phyloP scores from a whole-genome alignment of 2,888 invertebrate species.

The Epinotia demarniana region DNA sequence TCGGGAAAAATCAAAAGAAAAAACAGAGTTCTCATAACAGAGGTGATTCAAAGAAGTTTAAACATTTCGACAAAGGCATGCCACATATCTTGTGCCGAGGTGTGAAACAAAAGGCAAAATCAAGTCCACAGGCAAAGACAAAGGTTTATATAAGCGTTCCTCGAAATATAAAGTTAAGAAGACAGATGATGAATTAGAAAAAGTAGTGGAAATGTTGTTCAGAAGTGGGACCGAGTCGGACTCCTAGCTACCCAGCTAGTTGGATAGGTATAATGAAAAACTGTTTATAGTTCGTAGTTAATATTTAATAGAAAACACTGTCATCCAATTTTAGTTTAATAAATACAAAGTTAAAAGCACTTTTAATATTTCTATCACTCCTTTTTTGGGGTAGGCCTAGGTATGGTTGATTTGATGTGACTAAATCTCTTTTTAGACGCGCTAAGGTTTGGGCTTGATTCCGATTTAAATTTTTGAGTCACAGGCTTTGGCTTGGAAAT shows the following conservation, averaged over 20 bases:
- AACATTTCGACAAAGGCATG: slow-evolving; percentile 54
- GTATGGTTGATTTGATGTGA: slow-evolving; percentile 78
- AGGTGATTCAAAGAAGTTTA: slow-evolving; percentile 58
- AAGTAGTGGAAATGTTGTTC: slow-evolving; percentile 72
- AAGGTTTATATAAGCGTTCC: slow-evolving; percentile 53
- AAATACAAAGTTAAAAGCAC: slow-evolving; percentile 24
- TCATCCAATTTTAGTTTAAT: slow-evolving; percentile 29
- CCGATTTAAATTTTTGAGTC: slow-evolving; percentile 56
- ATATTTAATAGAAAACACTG: slow-evolving; percentile 32
- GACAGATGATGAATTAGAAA: slow-evolving; percentile 65
- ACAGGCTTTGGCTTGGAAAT: slow-evolving; percentile 67
- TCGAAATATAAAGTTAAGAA: slow-evolving; percentile 62
- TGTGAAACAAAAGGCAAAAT: slow-evolving; percentile 52
- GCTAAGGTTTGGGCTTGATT: slow-evolving; percentile 65
- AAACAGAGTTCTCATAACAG: slow-evolving; percentile 51
- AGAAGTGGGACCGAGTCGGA: slow-evolving; percentile 62
- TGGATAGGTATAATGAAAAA: slow-evolving; percentile 33
- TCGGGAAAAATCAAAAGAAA: slow-evolving; percentile 53
- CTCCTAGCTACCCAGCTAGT: slow-evolving; percentile 48
- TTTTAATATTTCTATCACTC: slow-evolving; percentile 54
- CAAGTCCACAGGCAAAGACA: slow-evolving; percentile 57
- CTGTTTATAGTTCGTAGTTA: slow-evolving; percentile 39
- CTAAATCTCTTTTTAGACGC: slow-evolving; percentile 71
- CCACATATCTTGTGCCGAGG: slow-evolving; percentile 53
- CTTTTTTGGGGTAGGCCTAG: slow-evolving; percentile 63